Percentiles rank a stretch among this genome's conserved stretches.
These are phyloP conservation scores for Chinchilla lanigera DNA, from an alignment of 2,113 vertebrate genomes.

Conservation along the genomic window DNA sequence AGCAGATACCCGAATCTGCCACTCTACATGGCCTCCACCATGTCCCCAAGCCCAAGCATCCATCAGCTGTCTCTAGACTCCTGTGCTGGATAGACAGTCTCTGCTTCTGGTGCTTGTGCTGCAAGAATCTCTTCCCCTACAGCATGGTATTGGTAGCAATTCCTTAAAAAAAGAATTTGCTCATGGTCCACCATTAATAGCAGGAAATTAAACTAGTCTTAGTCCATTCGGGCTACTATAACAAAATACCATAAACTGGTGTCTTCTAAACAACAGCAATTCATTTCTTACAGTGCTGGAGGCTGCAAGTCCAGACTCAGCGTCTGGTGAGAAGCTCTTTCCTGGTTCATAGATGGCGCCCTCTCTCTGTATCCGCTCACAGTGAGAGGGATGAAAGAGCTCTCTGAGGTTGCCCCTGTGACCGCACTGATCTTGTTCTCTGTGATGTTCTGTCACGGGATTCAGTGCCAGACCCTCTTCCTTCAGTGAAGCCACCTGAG, in stretches of 20 bases:
- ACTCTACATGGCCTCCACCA: accelerated
- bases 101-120: not conserved
- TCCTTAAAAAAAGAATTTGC: not conserved
- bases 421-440: too few relatives aligned
- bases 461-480: too few relatives aligned
- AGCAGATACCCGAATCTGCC: too few relatives aligned
- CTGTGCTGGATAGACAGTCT: not conserved
- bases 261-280: not conserved
- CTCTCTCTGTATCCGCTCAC: not conserved
- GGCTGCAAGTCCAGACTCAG: not conserved
- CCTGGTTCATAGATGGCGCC: not conserved
- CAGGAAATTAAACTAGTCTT: not conserved
- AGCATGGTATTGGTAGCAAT: not conserved
- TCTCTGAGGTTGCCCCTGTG: not conserved
- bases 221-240: not conserved
- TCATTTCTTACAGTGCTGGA: not conserved
- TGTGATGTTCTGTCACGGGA: not conserved
- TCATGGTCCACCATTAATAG: not conserved
- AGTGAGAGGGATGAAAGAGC: not conserved
- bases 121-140: not conserved
- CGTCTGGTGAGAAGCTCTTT: not conserved
- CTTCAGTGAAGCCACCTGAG: not conserved
- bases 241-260: not conserved
- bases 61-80: too few relatives aligned
- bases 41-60: accelerated